These are phyloP conservation scores for Netelia melanura DNA, from an alignment of 2,888 invertebrate species.

Conservation along the genomic window DNA sequence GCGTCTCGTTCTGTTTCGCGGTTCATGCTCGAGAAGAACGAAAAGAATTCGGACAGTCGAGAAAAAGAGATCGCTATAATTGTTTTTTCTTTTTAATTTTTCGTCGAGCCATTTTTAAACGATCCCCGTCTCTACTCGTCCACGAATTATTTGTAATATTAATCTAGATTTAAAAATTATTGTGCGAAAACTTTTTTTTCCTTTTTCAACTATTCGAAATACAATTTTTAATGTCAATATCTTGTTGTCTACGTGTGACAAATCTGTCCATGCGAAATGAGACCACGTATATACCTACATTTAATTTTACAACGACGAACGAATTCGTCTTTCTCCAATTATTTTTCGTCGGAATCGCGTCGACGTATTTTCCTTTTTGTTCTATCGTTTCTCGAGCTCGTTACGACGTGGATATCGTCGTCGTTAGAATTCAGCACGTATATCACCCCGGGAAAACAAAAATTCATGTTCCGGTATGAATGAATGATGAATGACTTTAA, in stretches of 20 bases:
- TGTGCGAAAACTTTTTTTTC: too few relatives aligned
- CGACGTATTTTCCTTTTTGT: not conserved
- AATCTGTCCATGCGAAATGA: too few relatives aligned
- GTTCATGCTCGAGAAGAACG: conserved; percentile 24
- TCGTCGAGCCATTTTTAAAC: not conserved
- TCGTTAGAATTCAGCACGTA: not conserved
- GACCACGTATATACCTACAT: not conserved
- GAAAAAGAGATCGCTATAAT: conserved; percentile 43
- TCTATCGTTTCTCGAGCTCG: not conserved
- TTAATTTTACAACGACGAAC: not conserved
- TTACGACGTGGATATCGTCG: too few relatives aligned
- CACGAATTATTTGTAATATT: too few relatives aligned
- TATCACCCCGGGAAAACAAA: not conserved
- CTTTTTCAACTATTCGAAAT: too few relatives aligned
- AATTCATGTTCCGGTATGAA: not conserved
- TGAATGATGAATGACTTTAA: conserved; percentile 46
- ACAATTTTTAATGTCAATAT: too few relatives aligned
- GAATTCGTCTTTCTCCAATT: not conserved
- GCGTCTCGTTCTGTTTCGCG: conserved; percentile 61
- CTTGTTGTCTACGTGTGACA: too few relatives aligned
- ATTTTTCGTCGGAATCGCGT: not conserved
- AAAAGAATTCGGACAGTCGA: not conserved
- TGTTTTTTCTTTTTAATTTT: conserved; percentile 36
- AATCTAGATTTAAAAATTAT: too few relatives aligned
- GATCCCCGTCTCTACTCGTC: not conserved